Evolutionary conservation across 1,140 invertebrate genomes (phyloP).

Genomic region (Cyrtorhinus lividipennis): DNA sequence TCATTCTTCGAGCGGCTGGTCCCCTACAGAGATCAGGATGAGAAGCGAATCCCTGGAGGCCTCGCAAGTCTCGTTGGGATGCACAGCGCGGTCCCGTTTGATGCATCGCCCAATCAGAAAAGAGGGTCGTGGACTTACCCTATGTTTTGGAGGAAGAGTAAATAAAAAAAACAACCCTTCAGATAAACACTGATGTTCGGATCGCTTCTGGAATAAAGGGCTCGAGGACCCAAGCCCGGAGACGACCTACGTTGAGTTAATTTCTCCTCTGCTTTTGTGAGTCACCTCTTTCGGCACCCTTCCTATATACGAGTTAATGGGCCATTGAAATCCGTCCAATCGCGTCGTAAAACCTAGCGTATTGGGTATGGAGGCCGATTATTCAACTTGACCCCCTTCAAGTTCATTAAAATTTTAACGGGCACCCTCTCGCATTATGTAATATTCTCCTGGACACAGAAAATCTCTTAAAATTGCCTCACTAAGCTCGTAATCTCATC

Average conservation of each 20-base stretch:
- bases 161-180: slow-evolving; percentile 4
- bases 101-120: slow-evolving; percentile 7
- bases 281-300: neutral
- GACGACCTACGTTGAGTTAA: neutral
- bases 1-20: neutral
- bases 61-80: neutral
- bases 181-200: slow-evolving; percentile 7
- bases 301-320: neutral
- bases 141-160: neutral
- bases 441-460: neutral
- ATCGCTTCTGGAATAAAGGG: neutral
- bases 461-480: neutral
- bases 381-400: neutral
- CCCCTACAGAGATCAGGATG: neutral
- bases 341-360: neutral
- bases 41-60: neutral
- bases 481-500: neutral
- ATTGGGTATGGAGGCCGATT: neutral
- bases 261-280: neutral
- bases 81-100: neutral
- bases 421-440: neutral
- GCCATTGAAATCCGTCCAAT: slow-evolving; percentile 2
- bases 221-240: neutral
- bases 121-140: neutral
- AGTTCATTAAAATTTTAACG: slow-evolving; percentile 7